These are phyloP conservation scores for Apostichopus leukothele DNA, from an alignment of 53 echinoderm and acorn worm genomes.

Conservation along the genomic window DNA sequence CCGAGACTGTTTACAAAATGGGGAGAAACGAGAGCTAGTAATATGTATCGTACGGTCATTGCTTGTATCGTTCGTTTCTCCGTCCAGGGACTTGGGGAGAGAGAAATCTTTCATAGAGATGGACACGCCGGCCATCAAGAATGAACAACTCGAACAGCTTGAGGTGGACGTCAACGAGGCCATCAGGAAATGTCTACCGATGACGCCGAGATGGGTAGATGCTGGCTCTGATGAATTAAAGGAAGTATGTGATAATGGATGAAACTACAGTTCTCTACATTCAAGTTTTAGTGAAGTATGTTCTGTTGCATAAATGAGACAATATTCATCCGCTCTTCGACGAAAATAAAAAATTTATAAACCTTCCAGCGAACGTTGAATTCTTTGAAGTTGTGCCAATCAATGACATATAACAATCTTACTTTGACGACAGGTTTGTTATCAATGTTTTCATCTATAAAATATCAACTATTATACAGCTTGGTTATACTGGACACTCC, in stretches of 20 bases:
- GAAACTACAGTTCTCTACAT: too few species aligned
- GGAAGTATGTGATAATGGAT: constrained; percentile 47
- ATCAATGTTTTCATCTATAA: background rate
- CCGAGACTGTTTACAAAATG: too few species aligned
- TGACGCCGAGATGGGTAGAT: constrained; percentile 70
- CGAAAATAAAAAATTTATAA: too few species aligned
- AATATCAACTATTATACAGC: background rate
- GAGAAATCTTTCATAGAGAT: constrained; percentile 95
- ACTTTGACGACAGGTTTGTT: background rate
- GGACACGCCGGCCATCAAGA: constrained; percentile 72
- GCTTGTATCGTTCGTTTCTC: background rate
- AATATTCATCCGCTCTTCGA: too few species aligned
- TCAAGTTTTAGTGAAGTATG: too few species aligned
- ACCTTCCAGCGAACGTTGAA: too few species aligned
- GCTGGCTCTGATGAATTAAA: constrained; percentile 65
- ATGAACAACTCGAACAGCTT: constrained; percentile 60
- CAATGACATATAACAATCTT: background rate
- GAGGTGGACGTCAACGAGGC: constrained; percentile 81
- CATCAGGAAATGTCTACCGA: constrained; percentile 67
- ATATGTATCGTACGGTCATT: background rate
- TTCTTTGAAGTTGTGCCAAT: background rate
- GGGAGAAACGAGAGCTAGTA: background rate
- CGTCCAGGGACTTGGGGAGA: constrained; percentile 75
- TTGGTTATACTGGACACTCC: background rate
- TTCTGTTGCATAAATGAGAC: too few species aligned